phyloP scores from a whole-genome alignment of 2,797 vertebrate genomes.

The Dendrocincla fuliginosa region DNA sequence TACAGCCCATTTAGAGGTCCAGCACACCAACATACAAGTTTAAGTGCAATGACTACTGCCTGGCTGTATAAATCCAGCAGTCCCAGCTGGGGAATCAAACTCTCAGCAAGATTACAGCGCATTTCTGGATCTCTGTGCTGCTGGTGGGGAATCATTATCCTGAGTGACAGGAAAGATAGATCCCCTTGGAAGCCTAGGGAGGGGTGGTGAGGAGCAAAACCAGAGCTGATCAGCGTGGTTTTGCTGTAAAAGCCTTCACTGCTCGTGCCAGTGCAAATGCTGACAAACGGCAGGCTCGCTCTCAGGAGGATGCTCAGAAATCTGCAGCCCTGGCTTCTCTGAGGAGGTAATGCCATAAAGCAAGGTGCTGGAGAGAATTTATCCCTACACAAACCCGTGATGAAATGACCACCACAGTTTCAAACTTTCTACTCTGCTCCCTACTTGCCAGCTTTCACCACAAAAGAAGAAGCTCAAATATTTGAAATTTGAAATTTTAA shows the following conservation, averaged over 20 bases:
- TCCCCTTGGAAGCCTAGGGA: constrained; percentile 58
- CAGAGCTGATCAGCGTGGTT: constrained; percentile 20
- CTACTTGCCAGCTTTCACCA: neutral
- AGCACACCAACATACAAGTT: neutral
- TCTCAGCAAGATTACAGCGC: constrained; percentile 69
- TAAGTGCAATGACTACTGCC: constrained; percentile 21
- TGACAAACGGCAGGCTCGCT: constrained; percentile 44
- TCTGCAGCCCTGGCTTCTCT: neutral
- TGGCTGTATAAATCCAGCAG: constrained; percentile 54
- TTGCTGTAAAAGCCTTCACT: constrained; percentile 61
- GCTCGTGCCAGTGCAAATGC: constrained; percentile 38
- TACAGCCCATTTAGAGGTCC: neutral
- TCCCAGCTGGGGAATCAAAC: constrained; percentile 70
- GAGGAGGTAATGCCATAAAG: constrained; percentile 33
- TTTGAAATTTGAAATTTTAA: constrained; percentile 1
- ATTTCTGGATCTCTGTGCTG: constrained; percentile 70
- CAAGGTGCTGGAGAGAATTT: neutral
- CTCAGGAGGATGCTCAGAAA: constrained; percentile 51
- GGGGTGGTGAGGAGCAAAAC: constrained; percentile 44
- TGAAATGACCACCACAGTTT: constrained; percentile 22
- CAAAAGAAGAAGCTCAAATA: neutral
- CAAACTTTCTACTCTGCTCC: neutral
- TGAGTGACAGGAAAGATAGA: constrained; percentile 76
- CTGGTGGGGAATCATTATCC: constrained; percentile 68
- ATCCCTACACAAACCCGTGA: neutral